Percentiles rank a stretch among this genome's conserved stretches.
Conservation (phyloP, 2,113 vertebrate genomes). For the Silurus glanis region DNA sequence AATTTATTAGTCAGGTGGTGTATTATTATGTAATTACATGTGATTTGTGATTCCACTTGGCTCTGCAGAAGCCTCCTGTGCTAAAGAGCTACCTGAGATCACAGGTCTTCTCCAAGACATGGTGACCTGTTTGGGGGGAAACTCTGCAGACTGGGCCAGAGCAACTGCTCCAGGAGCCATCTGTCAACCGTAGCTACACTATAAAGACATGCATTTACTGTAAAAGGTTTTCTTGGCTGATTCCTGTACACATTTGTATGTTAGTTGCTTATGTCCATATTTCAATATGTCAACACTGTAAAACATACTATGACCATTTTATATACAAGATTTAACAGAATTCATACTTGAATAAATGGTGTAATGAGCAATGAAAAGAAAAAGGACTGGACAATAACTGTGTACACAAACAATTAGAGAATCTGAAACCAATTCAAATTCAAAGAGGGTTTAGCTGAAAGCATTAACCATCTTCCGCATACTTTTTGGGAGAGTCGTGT, state of each 20-base stretch:
- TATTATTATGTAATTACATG: not conserved
- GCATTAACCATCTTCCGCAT: too few relatives aligned
- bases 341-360: too few relatives aligned
- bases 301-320: too few relatives aligned
- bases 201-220: not conserved
- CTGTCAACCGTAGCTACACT: not conserved
- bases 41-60: conserved; percentile 35
- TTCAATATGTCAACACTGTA: too few relatives aligned
- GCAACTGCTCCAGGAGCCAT: not conserved
- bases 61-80: conserved; percentile 52
- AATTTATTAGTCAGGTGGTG: not conserved
- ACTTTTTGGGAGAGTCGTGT: too few relatives aligned
- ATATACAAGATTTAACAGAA: too few relatives aligned
- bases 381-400: too few relatives aligned
- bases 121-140: conserved; percentile 40
- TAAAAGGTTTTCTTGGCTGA: not conserved
- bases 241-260: not conserved
- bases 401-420: too few relatives aligned
- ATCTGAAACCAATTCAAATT: too few relatives aligned
- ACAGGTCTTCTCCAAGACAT: conserved; percentile 51
- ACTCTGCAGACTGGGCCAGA: conserved; percentile 17
- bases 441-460: too few relatives aligned
- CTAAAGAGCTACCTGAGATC: conserved; percentile 16
- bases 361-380: too few relatives aligned
- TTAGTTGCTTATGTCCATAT: not conserved